Conservation (phyloP, 2,888 invertebrate genomes). For the Serrognathus titanus region DNA sequence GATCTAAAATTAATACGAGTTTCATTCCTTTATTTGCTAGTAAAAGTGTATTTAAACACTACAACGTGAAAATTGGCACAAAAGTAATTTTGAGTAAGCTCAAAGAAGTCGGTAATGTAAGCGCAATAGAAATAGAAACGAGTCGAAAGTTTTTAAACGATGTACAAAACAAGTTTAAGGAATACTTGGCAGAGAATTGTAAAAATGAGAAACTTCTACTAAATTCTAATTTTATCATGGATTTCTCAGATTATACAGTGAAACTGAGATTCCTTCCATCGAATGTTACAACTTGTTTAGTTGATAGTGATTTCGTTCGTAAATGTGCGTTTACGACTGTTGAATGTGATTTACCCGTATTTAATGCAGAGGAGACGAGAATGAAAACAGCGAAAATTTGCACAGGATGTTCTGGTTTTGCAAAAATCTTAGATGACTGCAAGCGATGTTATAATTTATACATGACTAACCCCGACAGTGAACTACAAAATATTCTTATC, state of each 20-base stretch:
- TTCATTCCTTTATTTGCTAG: constrained; percentile 52
- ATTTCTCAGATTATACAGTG: constrained; percentile 42
- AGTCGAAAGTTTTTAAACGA: constrained; percentile 34
- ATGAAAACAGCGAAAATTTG: constrained; percentile 46
- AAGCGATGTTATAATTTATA: constrained; percentile 46
- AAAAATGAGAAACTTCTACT: constrained; percentile 54
- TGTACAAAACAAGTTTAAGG: constrained; percentile 52
- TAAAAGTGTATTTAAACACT: constrained; percentile 53
- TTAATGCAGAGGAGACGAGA: constrained; percentile 37
- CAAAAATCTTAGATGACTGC: constrained; percentile 50
- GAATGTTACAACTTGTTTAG: constrained; percentile 50
- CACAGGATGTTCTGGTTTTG: constrained; percentile 50
- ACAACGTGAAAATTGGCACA: constrained; percentile 56
- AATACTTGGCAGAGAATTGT: constrained; percentile 52
- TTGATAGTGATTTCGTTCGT: constrained; percentile 54
- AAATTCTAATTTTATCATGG: constrained; percentile 54
- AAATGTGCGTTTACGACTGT: constrained; percentile 47
- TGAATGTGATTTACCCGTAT: constrained; percentile 19
- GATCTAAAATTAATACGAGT: not conserved
- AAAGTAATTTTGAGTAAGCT: constrained; percentile 54
- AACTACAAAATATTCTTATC: constrained; percentile 50
- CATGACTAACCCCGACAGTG: constrained; percentile 48
- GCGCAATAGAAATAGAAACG: constrained; percentile 49
- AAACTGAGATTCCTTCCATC: constrained; percentile 47
- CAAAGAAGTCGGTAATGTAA: constrained; percentile 47